phyloP scores from a whole-genome alignment of 1,140 invertebrate species.

The Macrosteles quadrilineatus region DNA sequence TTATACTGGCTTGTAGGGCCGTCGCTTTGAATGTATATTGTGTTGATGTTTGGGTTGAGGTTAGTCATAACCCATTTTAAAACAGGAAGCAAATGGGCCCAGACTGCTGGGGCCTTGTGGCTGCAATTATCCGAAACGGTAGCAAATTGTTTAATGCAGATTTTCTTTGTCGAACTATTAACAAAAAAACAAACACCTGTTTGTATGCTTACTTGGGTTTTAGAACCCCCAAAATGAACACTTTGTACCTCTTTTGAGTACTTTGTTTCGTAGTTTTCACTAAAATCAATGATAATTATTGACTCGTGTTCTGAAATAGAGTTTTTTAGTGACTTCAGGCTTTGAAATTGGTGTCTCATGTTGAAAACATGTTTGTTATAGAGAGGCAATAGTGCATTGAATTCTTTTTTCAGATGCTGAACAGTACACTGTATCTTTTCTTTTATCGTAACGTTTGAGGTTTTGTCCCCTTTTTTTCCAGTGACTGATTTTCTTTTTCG shows the following conservation, averaged over 20 bases:
- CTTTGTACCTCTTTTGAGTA: constrained; percentile 47
- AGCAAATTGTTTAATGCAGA: constrained; percentile 44
- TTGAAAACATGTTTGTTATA: constrained; percentile 41
- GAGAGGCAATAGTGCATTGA: not conserved
- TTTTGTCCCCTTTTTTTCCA: no score
- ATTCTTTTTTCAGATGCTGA: constrained; percentile 18
- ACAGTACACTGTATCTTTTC: constrained; percentile 24
- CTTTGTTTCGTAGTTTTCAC: constrained; percentile 46
- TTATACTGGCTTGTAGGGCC: constrained; percentile 31
- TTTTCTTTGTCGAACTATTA: constrained; percentile 16
- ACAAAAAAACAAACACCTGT: constrained; percentile 45
- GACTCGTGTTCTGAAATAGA: constrained; percentile 42
- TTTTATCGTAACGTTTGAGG: constrained; percentile 22
- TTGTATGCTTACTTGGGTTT: constrained; percentile 46
- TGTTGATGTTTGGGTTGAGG: constrained; percentile 16
- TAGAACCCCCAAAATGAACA: constrained; percentile 44
- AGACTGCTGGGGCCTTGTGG: constrained; percentile 46
- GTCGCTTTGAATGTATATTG: constrained; percentile 28
- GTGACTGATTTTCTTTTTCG: constrained; percentile 19
- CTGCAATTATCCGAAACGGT: constrained; percentile 46
- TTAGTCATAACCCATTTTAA: constrained; percentile 30
- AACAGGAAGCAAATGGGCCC: constrained; percentile 45
- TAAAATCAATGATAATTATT: constrained; percentile 47
- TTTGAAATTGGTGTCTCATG: constrained; percentile 43
- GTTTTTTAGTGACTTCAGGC: constrained; percentile 41